phyloP scores from a whole-genome alignment of 2,888 invertebrate species.

The Bellardia bayeri region DNA sequence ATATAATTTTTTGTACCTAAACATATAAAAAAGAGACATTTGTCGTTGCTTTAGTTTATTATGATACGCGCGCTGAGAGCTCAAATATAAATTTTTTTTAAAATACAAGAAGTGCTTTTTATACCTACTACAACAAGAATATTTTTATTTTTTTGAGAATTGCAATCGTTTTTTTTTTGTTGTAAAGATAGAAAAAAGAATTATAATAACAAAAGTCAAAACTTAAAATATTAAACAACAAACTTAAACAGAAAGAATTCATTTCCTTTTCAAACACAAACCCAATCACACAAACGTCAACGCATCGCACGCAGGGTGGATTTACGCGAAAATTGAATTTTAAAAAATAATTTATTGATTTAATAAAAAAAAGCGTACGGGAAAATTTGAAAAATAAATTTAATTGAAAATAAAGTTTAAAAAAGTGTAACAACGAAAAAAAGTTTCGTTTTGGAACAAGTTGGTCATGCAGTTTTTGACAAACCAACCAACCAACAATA shows the following conservation, averaged over 20 bases:
- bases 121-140: constrained; percentile 5
- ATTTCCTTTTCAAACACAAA: constrained; percentile 64
- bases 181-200: constrained; percentile 29
- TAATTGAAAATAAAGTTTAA: not conserved
- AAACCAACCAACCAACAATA: constrained; percentile 18
- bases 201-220: constrained; percentile 22
- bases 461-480: constrained; percentile 59
- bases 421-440: constrained; percentile 17
- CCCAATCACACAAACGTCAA: constrained; percentile 42
- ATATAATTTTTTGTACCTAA: constrained; percentile 32
- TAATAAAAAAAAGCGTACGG: constrained; percentile 5
- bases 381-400: constrained; percentile 23
- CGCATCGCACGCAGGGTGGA: constrained; percentile 24
- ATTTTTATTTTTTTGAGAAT: constrained; percentile 23
- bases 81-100: constrained; percentile 35
- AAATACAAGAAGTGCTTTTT: constrained; percentile 36
- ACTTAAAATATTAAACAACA: constrained; percentile 53
- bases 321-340: not conserved
- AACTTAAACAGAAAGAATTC: constrained; percentile 48
- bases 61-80: constrained; percentile 60
- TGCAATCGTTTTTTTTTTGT: constrained; percentile 17
- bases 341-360: not conserved
- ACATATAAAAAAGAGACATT: constrained; percentile 49
- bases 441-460: constrained; percentile 22
- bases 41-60: constrained; percentile 43